A percentile compares a stretch with the other conserved stretches of the same genome.
Conservation (phyloP, 2,797 vertebrate genomes). For the Pseudochirops cupreus region DNA sequence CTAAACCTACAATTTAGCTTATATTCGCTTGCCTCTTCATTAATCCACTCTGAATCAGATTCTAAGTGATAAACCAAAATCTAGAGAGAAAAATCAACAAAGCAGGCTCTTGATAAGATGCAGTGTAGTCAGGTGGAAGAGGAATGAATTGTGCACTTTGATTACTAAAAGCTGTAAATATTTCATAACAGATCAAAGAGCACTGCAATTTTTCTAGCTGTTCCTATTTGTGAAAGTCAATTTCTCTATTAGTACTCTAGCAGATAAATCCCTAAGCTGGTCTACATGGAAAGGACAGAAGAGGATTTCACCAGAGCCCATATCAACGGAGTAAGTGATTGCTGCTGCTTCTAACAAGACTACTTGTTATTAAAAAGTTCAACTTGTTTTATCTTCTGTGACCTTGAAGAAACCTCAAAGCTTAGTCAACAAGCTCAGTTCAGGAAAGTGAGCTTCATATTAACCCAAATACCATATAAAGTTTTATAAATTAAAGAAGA, state of each 20-base stretch:
- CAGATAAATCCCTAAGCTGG: conserved; percentile 28
- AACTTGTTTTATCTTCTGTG: background rate
- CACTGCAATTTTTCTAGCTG: background rate
- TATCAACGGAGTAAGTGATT: conserved; percentile 5
- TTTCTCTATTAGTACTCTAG: conserved; percentile 8
- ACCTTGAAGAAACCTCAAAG: conserved; percentile 10
- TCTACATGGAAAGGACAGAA: conserved; percentile 23
- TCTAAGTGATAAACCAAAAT: conserved; percentile 45
- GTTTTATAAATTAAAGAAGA: background rate
- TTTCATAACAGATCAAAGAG: background rate
- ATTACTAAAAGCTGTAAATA: conserved; percentile 32
- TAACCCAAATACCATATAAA: background rate
- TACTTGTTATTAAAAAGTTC: background rate
- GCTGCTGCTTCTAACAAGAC: background rate
- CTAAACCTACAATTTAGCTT: background rate
- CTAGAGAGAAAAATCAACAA: background rate
- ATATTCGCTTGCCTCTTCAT: conserved; percentile 12
- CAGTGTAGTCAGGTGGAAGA: background rate
- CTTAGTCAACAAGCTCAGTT: background rate
- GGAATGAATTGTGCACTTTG: background rate
- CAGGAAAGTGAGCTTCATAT: background rate
- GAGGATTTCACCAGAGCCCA: conserved; percentile 22
- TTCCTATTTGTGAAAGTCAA: conserved; percentile 35
- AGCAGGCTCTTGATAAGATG: background rate
- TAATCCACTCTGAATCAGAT: conserved; percentile 53